Evolutionary conservation across 2,797 vertebrate species (phyloP).

Genomic region (Pseudochaenichthys georgianus): DNA sequence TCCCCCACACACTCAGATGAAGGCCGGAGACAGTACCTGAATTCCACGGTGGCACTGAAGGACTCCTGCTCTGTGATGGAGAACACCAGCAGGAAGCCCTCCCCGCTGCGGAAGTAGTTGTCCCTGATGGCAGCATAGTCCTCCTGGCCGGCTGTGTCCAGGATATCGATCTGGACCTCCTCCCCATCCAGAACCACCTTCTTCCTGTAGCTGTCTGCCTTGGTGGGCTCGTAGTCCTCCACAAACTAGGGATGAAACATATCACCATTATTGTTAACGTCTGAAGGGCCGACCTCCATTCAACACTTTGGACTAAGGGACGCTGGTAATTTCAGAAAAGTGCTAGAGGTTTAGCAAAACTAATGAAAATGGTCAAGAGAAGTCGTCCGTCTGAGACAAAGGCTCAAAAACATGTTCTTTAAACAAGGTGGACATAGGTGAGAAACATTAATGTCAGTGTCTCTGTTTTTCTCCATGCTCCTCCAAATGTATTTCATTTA

Average conservation of each 20-base stretch:
- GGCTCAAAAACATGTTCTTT: too few species aligned
- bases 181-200: conserved; percentile 98
- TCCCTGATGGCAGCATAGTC: conserved; percentile 99
- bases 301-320: too few species aligned
- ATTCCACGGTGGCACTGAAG: conserved; percentile 94
- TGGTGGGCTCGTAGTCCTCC: conserved; percentile 99
- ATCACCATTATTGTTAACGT: too few species aligned
- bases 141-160: conserved; percentile 98
- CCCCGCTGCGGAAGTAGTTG: conserved; percentile 98
- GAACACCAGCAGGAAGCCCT: conserved; percentile 97
- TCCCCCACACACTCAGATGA: background rate
- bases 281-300: too few species aligned
- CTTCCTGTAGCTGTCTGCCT: conserved; percentile 99
- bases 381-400: too few species aligned
- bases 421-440: too few species aligned
- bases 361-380: too few species aligned
- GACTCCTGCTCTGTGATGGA: conserved; percentile 98
- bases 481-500: too few species aligned
- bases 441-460: too few species aligned
- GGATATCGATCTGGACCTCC: conserved; percentile 98
- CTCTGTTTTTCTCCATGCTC: too few species aligned
- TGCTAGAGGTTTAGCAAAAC: too few species aligned
- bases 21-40: conserved; percentile 85
- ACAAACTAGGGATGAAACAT: conserved; percentile 88
- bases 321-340: too few species aligned